Conservation (phyloP, 92 coral and sea anemone genomes). For the Isaurus tuberculatus region DNA sequence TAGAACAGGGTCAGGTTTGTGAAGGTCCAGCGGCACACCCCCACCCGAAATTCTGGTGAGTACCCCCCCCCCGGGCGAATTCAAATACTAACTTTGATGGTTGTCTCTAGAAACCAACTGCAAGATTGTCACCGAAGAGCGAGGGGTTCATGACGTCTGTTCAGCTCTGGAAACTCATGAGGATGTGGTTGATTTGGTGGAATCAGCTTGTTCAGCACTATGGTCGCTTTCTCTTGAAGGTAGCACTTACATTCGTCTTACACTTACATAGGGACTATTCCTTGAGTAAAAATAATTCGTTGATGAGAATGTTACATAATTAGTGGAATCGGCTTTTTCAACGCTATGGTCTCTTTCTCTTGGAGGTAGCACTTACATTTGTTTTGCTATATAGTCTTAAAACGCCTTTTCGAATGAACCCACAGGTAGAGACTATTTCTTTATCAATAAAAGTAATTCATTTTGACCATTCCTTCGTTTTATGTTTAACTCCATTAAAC, state of each 20-base stretch:
- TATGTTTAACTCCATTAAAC: too few species aligned
- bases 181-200: constrained; percentile 79
- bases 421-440: too few species aligned
- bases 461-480: too few species aligned
- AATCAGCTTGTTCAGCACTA: constrained; percentile 93
- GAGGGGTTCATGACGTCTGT: constrained; percentile 92
- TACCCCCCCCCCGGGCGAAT: too few species aligned
- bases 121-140: constrained; percentile 95
- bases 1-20: too few species aligned
- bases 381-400: too few species aligned
- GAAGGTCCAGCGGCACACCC: too few species aligned
- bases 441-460: too few species aligned
- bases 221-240: constrained; percentile 99
- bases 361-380: constrained; percentile 74
- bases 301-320: constrained; percentile 72
- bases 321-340: constrained; percentile 93
- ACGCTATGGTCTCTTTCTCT: constrained; percentile 97
- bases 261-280: too few species aligned
- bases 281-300: too few species aligned
- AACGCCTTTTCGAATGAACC: too few species aligned
- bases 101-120: constrained; percentile 82
- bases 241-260: constrained; percentile 8
- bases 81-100: not conserved
- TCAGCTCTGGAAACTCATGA: constrained; percentile 87
- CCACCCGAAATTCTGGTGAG: too few species aligned